Evolutionary conservation across 2,888 invertebrate species (phyloP), one percentile per base, ranked within the genome.

Genomic region (Plebejus anna): DNA sequence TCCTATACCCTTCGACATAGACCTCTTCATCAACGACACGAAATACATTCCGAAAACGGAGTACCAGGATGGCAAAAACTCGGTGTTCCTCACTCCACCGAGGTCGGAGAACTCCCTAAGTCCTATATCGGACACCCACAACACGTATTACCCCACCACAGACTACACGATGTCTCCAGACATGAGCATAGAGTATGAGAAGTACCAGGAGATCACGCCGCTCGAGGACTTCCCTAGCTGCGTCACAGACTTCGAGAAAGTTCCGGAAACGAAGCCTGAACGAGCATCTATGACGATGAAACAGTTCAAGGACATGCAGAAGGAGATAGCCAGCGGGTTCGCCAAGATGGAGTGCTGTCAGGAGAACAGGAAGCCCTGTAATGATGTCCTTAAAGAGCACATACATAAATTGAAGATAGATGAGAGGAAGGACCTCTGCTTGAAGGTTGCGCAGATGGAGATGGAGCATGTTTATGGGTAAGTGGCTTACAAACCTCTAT

Each of bases 251-350:
- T 7, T 77, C 81, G 2, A 78, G 32, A 73, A 73, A 70, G 47
- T 81, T 78, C 59, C 83, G 9, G 75, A 76, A 32, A 3, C 1
- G 32, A 77, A 75, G 61, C 78, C 77, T 7, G 76, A 72, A 1
- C 77, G 77, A 7, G 70, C 77, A 0, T 80, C 80, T 0, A 81
- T 81, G 80, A 81, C 80, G 0, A 75, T 85, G 81, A 84, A 91
- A 76, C 88, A 89, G 55, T 92, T 88, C 75, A 92, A 92, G 16
- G 92, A 92, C 77, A 73, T 89, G 77, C 92, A 91, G 80, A 92
- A 89, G 78, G 90, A 90, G 76, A 84, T 92, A 1, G 82, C 85
- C 0, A 81, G 81, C 9, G 81, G 81, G 2, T 91, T 89, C 77
- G 86, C 89, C 0, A 90, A 90, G 81, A 87, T 83, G 75, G 87